Evolutionary conservation across 2,113 vertebrate genomes (phyloP).

Genomic region (Cottus gobio): DNA sequence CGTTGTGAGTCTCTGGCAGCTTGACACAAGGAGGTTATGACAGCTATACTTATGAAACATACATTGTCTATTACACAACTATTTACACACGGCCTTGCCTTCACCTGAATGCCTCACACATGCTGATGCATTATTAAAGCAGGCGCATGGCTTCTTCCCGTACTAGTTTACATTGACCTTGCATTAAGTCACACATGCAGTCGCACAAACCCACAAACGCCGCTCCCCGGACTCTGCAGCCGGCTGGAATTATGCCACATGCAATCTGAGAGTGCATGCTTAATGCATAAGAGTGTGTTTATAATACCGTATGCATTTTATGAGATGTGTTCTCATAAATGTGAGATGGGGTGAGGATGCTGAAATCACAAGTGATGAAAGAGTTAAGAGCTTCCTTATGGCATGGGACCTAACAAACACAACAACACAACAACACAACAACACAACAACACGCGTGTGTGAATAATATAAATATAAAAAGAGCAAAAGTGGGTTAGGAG

Average conservation of each 20-base stretch:
- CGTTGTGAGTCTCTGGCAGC: no score
- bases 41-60: background rate
- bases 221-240: background rate
- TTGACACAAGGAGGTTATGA: background rate
- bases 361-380: conserved; percentile 3
- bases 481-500: background rate
- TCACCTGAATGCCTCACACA: conserved; percentile 36
- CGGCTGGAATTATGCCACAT: background rate
- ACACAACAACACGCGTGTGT: no score
- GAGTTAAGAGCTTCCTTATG: background rate
- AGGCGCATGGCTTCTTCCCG: conserved; percentile 20
- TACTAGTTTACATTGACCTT: conserved; percentile 11
- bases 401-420: background rate
- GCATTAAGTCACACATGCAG: conserved; percentile 27
- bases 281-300: conserved; percentile 22
- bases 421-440: no score
- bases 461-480: background rate
- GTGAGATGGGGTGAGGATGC: background rate
- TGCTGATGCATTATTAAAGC: conserved; percentile 41
- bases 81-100: conserved; percentile 39
- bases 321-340: conserved; percentile 15
- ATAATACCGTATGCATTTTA: background rate
- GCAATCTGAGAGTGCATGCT: conserved; percentile 9
- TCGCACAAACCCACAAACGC: background rate
- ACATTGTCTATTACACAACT: conserved; percentile 9